phyloP scores from a whole-genome alignment of 2,888 invertebrate species.

The Scelioninae gen. 1 region DNA sequence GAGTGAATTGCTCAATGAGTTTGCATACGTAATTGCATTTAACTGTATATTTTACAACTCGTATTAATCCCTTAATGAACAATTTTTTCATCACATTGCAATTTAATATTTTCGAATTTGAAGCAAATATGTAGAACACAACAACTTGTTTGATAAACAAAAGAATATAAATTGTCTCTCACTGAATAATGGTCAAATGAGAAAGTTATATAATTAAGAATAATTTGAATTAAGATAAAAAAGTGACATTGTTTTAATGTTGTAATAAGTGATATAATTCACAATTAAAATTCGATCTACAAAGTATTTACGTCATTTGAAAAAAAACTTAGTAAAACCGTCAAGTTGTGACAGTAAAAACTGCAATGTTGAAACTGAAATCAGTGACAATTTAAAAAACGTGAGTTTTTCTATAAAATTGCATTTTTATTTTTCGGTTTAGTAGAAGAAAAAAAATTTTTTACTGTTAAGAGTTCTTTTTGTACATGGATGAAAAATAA shows the following conservation, averaged over 20 bases:
- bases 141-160: background rate
- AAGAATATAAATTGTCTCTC: background rate
- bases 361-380: conserved; percentile 33
- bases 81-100: background rate
- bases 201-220: too few relatives aligned
- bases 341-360: conserved; percentile 45
- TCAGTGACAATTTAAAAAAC: conserved; percentile 25
- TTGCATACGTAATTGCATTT: conserved; percentile 45
- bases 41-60: conserved; percentile 42
- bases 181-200: too few relatives aligned
- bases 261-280: background rate
- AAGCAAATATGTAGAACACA: too few relatives aligned
- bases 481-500: background rate
- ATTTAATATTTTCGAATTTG: too few relatives aligned
- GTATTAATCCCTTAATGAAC: conserved; percentile 11
- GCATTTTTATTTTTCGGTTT: background rate
- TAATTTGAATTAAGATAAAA: background rate
- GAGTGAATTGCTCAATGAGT: conserved; percentile 52
- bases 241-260: background rate
- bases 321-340: conserved; percentile 22
- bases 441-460: background rate
- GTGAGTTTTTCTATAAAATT: conserved; percentile 13
- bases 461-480: background rate
- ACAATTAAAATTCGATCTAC: background rate
- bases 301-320: conserved; percentile 43